These are phyloP conservation scores for Congeria kusceri DNA, from an alignment of 2,888 invertebrate genomes.

Conservation along the genomic window DNA sequence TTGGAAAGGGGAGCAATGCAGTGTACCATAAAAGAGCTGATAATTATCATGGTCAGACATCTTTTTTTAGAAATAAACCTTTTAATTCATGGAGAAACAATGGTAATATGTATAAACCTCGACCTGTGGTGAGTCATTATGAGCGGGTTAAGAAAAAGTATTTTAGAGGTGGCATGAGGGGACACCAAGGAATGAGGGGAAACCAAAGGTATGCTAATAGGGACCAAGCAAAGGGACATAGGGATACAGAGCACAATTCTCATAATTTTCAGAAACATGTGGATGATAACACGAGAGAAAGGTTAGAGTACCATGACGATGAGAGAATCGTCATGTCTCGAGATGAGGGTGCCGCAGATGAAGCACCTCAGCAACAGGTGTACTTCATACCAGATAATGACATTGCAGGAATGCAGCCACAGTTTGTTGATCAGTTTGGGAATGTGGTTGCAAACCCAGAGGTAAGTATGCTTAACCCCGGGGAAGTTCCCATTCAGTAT, in stretches of 20 bases:
- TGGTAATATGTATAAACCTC: not conserved
- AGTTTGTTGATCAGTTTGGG: conserved; percentile 41
- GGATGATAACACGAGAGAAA: not conserved
- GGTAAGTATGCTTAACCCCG: not conserved
- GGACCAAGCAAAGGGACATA: not conserved
- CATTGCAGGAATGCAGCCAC: conserved; percentile 3
- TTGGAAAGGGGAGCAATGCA: not conserved
- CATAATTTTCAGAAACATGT: not conserved
- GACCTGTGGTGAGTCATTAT: not conserved
- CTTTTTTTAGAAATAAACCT: not conserved
- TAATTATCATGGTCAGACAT: not conserved
- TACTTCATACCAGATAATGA: conserved; percentile 47
- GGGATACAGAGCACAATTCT: not conserved
- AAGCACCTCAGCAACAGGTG: conserved; percentile 37
- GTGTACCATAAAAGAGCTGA: conserved; percentile 2
- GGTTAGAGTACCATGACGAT: not conserved
- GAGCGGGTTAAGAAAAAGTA: conserved; percentile 40
- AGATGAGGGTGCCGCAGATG: not conserved
- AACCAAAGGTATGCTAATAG: not conserved
- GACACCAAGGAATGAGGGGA: not conserved
- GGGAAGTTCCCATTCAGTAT: conserved; percentile 22
- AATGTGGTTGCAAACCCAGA: conserved; percentile 28
- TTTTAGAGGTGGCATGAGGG: conserved; percentile 29
- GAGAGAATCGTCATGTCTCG: not conserved
- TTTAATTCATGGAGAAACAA: not conserved